phyloP scores from a whole-genome alignment of 35 echinoderm and acorn worm species.

The Nesometra sesokonis region DNA sequence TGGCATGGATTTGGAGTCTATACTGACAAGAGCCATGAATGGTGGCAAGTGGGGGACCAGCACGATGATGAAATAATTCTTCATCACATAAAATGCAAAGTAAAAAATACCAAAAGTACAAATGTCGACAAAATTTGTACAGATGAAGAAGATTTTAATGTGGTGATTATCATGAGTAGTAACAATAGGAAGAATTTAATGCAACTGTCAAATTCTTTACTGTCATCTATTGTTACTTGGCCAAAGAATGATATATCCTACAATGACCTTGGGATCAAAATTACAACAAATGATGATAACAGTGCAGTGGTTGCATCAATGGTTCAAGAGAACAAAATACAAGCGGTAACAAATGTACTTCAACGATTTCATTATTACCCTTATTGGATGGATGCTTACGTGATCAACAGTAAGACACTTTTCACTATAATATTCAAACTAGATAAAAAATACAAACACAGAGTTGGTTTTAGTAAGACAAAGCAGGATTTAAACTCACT shows the following conservation, averaged over 20 bases:
- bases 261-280: conserved; percentile 25
- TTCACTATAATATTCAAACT: conserved; percentile 36
- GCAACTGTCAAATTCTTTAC: conserved; percentile 19
- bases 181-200: conserved; percentile 74
- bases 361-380: conserved; percentile 23
- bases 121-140: not conserved
- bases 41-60: conserved; percentile 88
- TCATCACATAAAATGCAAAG: conserved; percentile 23
- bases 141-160: conserved; percentile 20
- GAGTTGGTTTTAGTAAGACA: not conserved
- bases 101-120: not conserved
- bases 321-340: conserved; percentile 33
- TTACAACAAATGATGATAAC: not conserved
- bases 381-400: conserved; percentile 65
- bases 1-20: conserved; percentile 84
- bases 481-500: conserved; percentile 28
- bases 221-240: conserved; percentile 42
- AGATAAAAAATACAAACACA: not conserved
- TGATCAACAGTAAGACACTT: conserved; percentile 34
- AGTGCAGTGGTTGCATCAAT: conserved; percentile 33
- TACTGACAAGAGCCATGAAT: conserved; percentile 36
- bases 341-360: conserved; percentile 38
- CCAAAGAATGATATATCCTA: conserved; percentile 34
- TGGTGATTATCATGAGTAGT: conserved; percentile 48
- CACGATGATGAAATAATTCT: conserved; percentile 85